Percentiles rank a stretch among this genome's conserved stretches.
These are phyloP conservation scores for Orchesellides sinensis DNA, from an alignment of 2,888 invertebrate species.

Conservation along the genomic window DNA sequence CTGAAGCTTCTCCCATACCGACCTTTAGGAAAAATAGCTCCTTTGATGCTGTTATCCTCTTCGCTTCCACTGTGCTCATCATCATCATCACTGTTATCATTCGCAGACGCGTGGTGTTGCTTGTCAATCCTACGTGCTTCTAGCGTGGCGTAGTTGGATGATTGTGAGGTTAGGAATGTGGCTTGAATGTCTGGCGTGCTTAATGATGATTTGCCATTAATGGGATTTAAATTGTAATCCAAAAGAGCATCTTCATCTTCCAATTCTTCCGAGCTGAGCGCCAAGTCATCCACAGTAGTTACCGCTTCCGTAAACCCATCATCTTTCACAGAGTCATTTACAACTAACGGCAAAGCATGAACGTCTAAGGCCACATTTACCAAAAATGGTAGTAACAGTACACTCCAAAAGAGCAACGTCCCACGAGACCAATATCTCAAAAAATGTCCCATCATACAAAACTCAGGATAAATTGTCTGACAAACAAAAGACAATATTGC, in stretches of 20 bases:
- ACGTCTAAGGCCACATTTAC: constrained; percentile 34
- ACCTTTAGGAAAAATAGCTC: no score
- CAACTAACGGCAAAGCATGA: constrained; percentile 16
- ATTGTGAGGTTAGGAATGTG: background rate
- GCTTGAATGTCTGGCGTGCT: constrained; percentile 26
- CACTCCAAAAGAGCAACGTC: constrained; percentile 43
- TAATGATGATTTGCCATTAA: background rate
- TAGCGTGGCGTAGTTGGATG: constrained; percentile 6
- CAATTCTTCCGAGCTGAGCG: background rate
- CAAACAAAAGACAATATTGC: background rate
- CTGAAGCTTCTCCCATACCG: constrained; percentile 20
- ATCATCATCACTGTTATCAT: background rate
- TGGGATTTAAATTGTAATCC: background rate
- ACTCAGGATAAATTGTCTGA: background rate
- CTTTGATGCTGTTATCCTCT: background rate
- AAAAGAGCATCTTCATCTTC: background rate
- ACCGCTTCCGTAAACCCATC: background rate
- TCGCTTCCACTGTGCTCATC: background rate
- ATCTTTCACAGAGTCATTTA: background rate
- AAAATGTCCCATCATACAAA: constrained; percentile 60
- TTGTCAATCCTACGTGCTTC: background rate
- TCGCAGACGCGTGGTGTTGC: background rate
- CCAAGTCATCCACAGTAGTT: constrained; percentile 39
- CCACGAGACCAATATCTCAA: constrained; percentile 15
- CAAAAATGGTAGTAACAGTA: constrained; percentile 28